phyloP scores from a whole-genome alignment of 2,888 invertebrate species.

The Plebejus anna region DNA sequence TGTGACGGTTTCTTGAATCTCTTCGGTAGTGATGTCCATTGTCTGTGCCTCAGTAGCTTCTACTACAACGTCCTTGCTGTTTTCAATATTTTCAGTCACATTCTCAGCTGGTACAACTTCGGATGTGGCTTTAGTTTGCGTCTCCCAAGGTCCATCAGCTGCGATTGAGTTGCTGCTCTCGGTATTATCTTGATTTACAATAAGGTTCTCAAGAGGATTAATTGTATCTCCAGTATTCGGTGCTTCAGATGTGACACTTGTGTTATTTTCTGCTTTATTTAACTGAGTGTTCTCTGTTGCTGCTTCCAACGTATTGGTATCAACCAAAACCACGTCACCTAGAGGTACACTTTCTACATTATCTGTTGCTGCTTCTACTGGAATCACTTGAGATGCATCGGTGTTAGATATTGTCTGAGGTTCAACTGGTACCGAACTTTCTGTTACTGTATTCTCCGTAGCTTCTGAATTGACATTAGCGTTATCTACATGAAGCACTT shows the following conservation, averaged over 20 bases:
- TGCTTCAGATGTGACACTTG: background rate
- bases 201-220: background rate
- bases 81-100: constrained; percentile 8
- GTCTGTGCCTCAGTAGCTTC: background rate
- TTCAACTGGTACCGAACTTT: constrained; percentile 25
- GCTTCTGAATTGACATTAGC: constrained; percentile 21
- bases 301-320: background rate
- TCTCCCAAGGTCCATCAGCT: background rate
- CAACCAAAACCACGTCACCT: background rate
- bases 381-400: background rate
- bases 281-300: background rate
- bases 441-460: constrained; percentile 29
- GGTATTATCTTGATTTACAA: constrained; percentile 10
- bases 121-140: background rate
- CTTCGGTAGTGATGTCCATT: constrained; percentile 32
- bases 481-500: constrained; percentile 21
- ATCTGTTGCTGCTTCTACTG: background rate
- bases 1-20: constrained; percentile 28
- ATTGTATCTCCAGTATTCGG: background rate
- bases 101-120: background rate
- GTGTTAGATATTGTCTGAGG: background rate
- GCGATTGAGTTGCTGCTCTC: background rate
- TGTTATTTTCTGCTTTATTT: background rate
- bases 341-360: background rate
- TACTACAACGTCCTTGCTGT: background rate